Percentiles rank a stretch among this genome's conserved stretches.
These are phyloP conservation scores for Chionoecetes opilio DNA, from an alignment of 1,140 invertebrate genomes.

Conservation along the genomic window DNA sequence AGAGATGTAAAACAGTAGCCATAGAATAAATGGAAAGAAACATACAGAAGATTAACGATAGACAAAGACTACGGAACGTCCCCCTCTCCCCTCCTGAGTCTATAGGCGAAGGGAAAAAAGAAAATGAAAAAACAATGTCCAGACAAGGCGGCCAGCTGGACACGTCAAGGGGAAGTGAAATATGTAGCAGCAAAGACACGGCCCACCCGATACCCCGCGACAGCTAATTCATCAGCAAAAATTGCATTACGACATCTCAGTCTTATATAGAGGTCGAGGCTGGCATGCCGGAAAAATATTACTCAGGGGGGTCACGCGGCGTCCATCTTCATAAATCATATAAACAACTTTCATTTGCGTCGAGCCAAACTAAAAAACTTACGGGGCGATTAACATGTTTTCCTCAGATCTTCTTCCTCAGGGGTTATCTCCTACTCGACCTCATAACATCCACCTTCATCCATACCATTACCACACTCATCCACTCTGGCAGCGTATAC, in stretches of 20 bases:
- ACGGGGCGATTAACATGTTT: constrained; percentile 70
- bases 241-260: constrained; percentile 64
- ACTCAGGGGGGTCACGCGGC: constrained; percentile 64
- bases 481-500: not conserved
- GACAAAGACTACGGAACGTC: not conserved
- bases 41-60: not conserved
- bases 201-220: constrained; percentile 52
- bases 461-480: not conserved
- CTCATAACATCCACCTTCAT: not conserved
- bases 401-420: not conserved
- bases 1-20: too few relatives aligned
- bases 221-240: constrained; percentile 67
- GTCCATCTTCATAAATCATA: constrained; percentile 76
- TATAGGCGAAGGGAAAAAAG: not conserved
- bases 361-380: constrained; percentile 46
- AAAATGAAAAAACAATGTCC: not conserved
- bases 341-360: constrained; percentile 74
- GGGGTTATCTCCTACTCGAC: not conserved
- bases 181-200: constrained; percentile 60
- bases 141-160: not conserved
- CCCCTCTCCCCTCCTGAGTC: not conserved
- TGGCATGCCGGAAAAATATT: constrained; percentile 75
- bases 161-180: constrained; percentile 28
- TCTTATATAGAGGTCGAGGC: constrained; percentile 49
- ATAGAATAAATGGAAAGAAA: not conserved